Conservation (phyloP, 2,113 vertebrate genomes). For the Hippocampus abdominalis region DNA sequence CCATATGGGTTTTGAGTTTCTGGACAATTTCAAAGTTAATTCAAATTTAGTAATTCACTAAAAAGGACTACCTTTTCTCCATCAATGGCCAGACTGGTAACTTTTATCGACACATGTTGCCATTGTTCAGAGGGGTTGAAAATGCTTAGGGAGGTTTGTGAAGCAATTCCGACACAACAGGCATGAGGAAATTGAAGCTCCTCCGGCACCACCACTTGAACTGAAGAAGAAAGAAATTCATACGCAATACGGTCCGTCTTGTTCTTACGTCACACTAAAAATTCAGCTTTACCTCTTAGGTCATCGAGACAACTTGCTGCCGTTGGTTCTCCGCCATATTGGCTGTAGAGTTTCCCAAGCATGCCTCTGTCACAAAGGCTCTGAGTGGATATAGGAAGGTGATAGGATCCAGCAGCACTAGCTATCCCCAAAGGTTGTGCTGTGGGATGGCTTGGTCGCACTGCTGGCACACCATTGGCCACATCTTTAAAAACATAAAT, state of each 20-base stretch:
- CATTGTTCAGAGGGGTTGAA: constrained; percentile 90
- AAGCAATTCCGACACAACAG: constrained; percentile 94
- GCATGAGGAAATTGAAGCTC: constrained; percentile 84
- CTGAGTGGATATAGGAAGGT: constrained; percentile 55
- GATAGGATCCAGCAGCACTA: constrained; percentile 54
- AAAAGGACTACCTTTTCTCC: constrained; percentile 74
- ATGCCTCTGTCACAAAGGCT: constrained; percentile 63
- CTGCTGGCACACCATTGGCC: constrained; percentile 42
- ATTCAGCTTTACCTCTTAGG: constrained; percentile 66
- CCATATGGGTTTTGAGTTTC: not conserved
- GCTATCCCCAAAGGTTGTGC: constrained; percentile 58
- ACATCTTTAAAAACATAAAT: constrained; percentile 27
- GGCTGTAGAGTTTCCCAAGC: constrained; percentile 65
- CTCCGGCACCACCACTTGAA: constrained; percentile 81
- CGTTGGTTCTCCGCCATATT: constrained; percentile 62
- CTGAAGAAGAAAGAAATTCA: constrained; percentile 52
- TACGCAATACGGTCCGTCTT: not conserved
- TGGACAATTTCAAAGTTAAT: not conserved
- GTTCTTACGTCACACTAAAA: not conserved
- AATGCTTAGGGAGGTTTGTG: constrained; percentile 82
- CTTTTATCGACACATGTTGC: constrained; percentile 84
- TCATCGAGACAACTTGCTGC: constrained; percentile 61
- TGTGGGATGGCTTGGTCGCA: constrained; percentile 58
- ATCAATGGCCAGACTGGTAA: constrained; percentile 80
- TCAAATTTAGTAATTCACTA: not conserved